phyloP scores from a whole-genome alignment of 1,140 invertebrate species.

The Neodiprion fabricii region DNA sequence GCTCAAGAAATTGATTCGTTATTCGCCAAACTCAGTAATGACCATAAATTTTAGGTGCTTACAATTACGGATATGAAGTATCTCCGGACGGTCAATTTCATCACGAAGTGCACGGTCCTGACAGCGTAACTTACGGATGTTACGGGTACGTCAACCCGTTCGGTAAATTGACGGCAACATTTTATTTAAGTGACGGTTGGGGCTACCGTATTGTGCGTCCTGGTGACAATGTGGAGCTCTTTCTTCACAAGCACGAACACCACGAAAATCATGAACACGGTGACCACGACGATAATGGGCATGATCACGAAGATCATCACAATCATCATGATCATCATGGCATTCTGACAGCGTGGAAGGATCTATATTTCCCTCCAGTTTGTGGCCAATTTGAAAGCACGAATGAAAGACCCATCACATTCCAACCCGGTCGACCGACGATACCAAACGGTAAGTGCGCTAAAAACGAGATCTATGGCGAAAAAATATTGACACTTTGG shows the following conservation, averaged over 20 bases:
- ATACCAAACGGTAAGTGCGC: neutral
- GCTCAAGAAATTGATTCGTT: too few relatives aligned
- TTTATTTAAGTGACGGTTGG: slow-evolving; percentile 79
- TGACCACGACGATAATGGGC: slow-evolving; percentile 13
- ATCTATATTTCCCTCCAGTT: slow-evolving; percentile 68
- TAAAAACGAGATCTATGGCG: too few relatives aligned
- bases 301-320: slow-evolving; percentile 32
- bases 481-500: neutral
- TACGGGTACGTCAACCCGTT: slow-evolving; percentile 78
- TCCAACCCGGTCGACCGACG: slow-evolving; percentile 20
- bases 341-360: slow-evolving; percentile 64
- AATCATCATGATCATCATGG: slow-evolving; percentile 62
- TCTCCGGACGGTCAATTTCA: slow-evolving; percentile 78
- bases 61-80: slow-evolving; percentile 77
- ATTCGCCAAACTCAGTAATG: neutral
- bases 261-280: slow-evolving; percentile 22
- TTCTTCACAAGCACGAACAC: slow-evolving; percentile 58
- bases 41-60: slow-evolving; percentile 61
- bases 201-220: slow-evolving; percentile 77
- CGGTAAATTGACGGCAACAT: slow-evolving; percentile 70
- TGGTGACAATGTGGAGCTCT: slow-evolving; percentile 73
- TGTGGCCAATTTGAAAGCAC: slow-evolving; percentile 58
- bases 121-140: slow-evolving; percentile 80
- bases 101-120: slow-evolving; percentile 75
- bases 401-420: slow-evolving; percentile 14